Percentiles rank a stretch among this genome's conserved stretches.
Evolutionary conservation across 2,797 vertebrate genomes (phyloP).

Genomic region (Rhadinocentrus ornatus): DNA sequence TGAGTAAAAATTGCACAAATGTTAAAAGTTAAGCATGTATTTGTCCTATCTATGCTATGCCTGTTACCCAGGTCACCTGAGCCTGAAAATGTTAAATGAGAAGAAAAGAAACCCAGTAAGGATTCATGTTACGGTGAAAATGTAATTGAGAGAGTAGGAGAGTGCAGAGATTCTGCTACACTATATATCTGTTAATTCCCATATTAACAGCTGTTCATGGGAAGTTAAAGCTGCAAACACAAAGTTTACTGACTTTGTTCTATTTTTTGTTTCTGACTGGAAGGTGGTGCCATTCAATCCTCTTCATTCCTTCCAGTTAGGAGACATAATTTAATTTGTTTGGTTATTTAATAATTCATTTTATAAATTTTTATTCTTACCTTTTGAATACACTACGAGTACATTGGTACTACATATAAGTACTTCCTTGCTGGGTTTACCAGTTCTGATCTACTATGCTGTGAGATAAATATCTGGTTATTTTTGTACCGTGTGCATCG

Average conservation of each 20-base stretch:
- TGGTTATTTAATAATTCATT: constrained; percentile 10
- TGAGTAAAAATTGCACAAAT: constrained; percentile 36
- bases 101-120: not conserved
- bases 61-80: constrained; percentile 29
- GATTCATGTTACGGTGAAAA: constrained; percentile 5
- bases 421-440: constrained; percentile 18
- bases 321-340: constrained; percentile 10
- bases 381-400: constrained; percentile 29
- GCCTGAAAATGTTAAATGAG: constrained; percentile 18
- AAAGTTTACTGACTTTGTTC: constrained; percentile 47
- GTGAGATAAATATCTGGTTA: constrained; percentile 55
- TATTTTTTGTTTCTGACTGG: constrained; percentile 16
- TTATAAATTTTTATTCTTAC: not conserved
- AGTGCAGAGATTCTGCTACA: constrained; percentile 17
- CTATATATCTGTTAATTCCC: not conserved
- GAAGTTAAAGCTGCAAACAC: constrained; percentile 16
- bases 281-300: not conserved
- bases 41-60: constrained; percentile 36
- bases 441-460: constrained; percentile 34
- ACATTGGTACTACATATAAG: constrained; percentile 7
- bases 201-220: constrained; percentile 21
- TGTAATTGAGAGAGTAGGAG: constrained; percentile 11
- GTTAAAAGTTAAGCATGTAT: constrained; percentile 26
- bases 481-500: constrained; percentile 55
- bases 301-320: not conserved